These are phyloP conservation scores for Catostylus mosaicus DNA, from an alignment of 30 jellyfish, hydroid and myxozoan species.

Conservation along the genomic window DNA sequence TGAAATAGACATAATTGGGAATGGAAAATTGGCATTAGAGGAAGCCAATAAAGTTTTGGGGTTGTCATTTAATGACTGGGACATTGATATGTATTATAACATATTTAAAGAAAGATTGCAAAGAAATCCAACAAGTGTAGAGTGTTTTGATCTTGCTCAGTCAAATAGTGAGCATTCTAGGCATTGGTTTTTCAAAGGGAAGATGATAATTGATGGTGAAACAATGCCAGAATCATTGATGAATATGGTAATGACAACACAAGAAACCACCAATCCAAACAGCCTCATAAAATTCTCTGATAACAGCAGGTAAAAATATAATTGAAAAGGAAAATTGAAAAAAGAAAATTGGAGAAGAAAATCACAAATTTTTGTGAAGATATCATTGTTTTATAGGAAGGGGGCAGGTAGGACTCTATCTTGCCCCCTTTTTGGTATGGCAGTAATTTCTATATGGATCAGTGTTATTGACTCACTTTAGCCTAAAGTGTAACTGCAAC, in stretches of 20 bases:
- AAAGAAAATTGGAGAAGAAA: no score
- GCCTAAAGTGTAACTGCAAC: no score
- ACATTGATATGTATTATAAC: slow-evolving; percentile 64
- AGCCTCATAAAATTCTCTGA: slow-evolving; percentile 87
- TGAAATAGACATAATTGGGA: slow-evolving; percentile 66
- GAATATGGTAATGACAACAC: slow-evolving; percentile 86
- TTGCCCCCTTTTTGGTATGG: no score
- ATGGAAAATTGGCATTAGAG: slow-evolving; percentile 72
- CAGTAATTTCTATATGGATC: no score
- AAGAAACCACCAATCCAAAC: slow-evolving; percentile 62
- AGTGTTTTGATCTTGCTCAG: slow-evolving; percentile 92
- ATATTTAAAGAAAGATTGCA: slow-evolving; percentile 58
- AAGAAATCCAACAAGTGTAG: slow-evolving; percentile 92
- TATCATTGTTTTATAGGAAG: no score
- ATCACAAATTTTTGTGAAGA: no score
- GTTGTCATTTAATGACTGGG: slow-evolving; percentile 85
- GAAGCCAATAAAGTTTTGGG: slow-evolving; percentile 74
- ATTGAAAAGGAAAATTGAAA: no score
- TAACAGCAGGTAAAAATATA: slow-evolving; percentile 79
- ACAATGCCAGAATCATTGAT: slow-evolving; percentile 64
- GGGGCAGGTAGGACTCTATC: no score
- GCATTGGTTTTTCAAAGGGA: slow-evolving; percentile 94
- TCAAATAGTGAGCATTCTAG: slow-evolving; percentile 94
- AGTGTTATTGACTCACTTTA: no score
- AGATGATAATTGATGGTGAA: slow-evolving; percentile 65